Evolutionary conservation across 2,888 invertebrate genomes (phyloP).

Genomic region (Scrobipalpa atriplicella): DNA sequence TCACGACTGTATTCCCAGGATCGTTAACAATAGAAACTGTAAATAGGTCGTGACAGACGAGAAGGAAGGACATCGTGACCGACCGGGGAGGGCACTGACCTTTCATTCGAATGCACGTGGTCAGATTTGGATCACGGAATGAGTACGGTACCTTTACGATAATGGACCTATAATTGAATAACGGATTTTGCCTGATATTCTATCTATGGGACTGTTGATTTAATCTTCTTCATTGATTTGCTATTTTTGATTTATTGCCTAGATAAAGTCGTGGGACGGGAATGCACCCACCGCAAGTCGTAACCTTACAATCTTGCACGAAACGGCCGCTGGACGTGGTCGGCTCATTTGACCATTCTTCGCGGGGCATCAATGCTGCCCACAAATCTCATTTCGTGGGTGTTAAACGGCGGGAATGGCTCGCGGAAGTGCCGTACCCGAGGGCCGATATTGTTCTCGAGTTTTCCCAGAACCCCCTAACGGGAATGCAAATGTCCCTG

Average conservation of each 20-base stretch:
- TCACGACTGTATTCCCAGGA: constrained; percentile 43
- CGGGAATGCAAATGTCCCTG: constrained; percentile 73
- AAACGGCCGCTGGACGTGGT: background rate
- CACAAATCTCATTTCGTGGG: constrained; percentile 24
- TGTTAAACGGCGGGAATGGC: constrained; percentile 47
- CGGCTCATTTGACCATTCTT: constrained; percentile 23
- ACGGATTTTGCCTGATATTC: constrained; percentile 18
- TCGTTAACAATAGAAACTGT: constrained; percentile 67
- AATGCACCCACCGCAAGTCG: constrained; percentile 6
- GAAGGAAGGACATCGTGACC: constrained; percentile 71
- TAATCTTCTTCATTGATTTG: constrained; percentile 6
- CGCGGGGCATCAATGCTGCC: constrained; percentile 17
- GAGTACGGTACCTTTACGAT: constrained; percentile 27
- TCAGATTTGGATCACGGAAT: constrained; percentile 50
- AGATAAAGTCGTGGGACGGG: background rate
- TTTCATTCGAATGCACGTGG: constrained; percentile 63
- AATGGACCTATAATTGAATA: constrained; percentile 27
- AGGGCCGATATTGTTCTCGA: constrained; percentile 64
- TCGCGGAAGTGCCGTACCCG: constrained; percentile 54
- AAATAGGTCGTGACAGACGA: constrained; percentile 75
- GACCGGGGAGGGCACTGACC: constrained; percentile 70
- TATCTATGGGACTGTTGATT: constrained; percentile 6
- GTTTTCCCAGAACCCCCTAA: constrained; percentile 65
- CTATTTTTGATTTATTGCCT: constrained; percentile 5
- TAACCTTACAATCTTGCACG: background rate